Conservation (phyloP, 2,113 vertebrate genomes). For the Dinomys branickii region DNA sequence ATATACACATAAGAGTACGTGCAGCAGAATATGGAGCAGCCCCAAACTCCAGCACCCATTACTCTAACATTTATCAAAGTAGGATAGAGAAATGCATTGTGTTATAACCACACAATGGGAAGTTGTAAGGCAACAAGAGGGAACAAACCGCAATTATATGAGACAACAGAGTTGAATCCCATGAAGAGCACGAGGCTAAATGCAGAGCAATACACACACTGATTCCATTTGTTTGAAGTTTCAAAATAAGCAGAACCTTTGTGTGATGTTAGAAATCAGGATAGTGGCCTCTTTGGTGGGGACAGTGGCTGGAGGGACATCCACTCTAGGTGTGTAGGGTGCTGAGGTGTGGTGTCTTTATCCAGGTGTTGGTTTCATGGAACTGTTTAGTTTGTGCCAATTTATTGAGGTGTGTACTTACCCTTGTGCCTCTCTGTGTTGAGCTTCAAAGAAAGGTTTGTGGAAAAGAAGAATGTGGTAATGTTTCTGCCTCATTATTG, state of each 20-base stretch:
- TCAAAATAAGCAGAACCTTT: not conserved
- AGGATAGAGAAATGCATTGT: not conserved
- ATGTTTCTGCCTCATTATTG: not conserved
- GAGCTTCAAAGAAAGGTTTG: constrained; percentile 7
- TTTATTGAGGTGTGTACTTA: not conserved
- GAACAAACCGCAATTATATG: not conserved
- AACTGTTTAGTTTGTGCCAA: not conserved
- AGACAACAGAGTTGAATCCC: not conserved
- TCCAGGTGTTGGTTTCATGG: not conserved
- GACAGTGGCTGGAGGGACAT: not conserved
- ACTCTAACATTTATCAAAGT: not conserved
- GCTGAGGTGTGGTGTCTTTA: not conserved
- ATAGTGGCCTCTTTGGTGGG: not conserved
- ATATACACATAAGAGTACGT: not conserved
- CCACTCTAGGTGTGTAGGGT: not conserved
- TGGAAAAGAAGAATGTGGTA: not conserved
- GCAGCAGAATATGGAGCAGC: not conserved
- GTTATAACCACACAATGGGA: not conserved
- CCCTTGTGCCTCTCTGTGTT: not conserved
- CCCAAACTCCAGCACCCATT: not conserved
- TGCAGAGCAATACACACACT: not conserved
- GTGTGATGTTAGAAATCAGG: not conserved
- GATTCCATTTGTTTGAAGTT: not conserved
- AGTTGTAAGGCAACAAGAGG: not conserved
- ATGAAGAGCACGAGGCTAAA: not conserved